Evolutionary conservation across 2,797 vertebrate genomes (phyloP), one percentile per base, ranked within the genome.

Genomic region (Pterois miles): DNA sequence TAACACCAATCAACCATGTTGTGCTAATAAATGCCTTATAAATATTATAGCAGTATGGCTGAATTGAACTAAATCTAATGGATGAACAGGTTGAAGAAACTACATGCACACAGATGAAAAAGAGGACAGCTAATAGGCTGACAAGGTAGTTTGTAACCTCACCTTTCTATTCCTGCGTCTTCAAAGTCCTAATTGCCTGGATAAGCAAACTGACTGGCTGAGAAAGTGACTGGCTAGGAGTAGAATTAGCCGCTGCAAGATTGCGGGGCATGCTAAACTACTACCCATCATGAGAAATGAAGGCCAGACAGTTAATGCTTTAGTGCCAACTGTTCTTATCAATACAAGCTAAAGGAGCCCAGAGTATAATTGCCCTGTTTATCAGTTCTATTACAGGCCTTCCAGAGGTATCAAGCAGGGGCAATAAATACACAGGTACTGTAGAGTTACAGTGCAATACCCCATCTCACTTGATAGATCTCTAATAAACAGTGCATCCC

Each of bases 351-450:
- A 89, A 90, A 88, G 75, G 76, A 85, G 85, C 80, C 74, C 74
- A 8, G 27, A 80, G 81, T 81, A 88, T 93, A 95, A 94, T 88
- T 91, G 92, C 91, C 84, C 83, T 85, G 84, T 95, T 95, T 94
- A 95, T 95, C 95, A 90, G 93, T 88, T 88, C 76, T 88, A 92
- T 94, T 93, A 93, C 93, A 94, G 87, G 74, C 86, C 74, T 82
- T 87, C 86, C 78, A 82, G 52, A 92, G 68, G 86, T 85, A 88
- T 88, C 86, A 88, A 88, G 84, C 74, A 74, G 22, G 62, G 74
- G 66, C 75, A 67, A 88, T 93, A 94, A 95, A 94, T 94, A 84
- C 68, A 65, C 75, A 84, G 89, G 85, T 87, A 79, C 81, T 77
- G 76, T 77, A 65, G 86, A 90, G 84, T 89, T 92, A 89, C 85